Conservation (phyloP, 2,888 invertebrate genomes). For the Cartodere bifasciata region DNA sequence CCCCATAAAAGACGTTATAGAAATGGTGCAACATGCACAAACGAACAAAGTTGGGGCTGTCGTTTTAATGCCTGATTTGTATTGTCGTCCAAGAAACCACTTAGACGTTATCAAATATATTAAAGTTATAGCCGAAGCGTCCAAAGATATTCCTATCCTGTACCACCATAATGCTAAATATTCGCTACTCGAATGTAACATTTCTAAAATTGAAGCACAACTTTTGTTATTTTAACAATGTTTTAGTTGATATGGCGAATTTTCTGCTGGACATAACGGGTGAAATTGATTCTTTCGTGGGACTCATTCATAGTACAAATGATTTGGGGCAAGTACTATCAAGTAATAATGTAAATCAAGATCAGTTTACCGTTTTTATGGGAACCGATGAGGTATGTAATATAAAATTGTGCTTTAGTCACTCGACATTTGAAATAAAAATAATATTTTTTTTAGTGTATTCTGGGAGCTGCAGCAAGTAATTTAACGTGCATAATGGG, state of each 20-base stretch:
- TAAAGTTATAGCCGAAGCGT: conserved; percentile 49
- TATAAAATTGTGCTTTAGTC: neutral
- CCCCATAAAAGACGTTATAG: conserved; percentile 22
- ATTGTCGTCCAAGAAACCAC: conserved; percentile 50
- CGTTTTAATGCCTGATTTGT: conserved; percentile 60
- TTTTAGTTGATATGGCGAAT: conserved; percentile 29
- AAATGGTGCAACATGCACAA: conserved; percentile 42
- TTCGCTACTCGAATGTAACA: conserved; percentile 56
- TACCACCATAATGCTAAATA: conserved; percentile 68
- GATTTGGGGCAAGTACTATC: conserved; percentile 27
- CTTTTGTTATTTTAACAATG: too few species aligned
- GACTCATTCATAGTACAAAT: conserved; percentile 28
- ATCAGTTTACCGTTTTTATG: conserved; percentile 29
- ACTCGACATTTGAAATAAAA: neutral
- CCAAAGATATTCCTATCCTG: conserved; percentile 57
- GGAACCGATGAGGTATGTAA: conserved; percentile 28
- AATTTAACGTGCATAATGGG: conserved; percentile 57
- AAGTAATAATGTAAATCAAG: conserved; percentile 26
- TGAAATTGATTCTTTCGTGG: conserved; percentile 31
- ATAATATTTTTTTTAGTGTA: conserved; percentile 34
- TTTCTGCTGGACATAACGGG: conserved; percentile 30
- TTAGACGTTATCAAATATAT: conserved; percentile 51
- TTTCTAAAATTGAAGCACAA: too few species aligned
- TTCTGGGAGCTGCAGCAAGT: conserved; percentile 47
- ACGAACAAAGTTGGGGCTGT: conserved; percentile 47